These are phyloP conservation scores for Tragopan temminckii DNA, from an alignment of 2,797 vertebrate species.

Conservation along the genomic window DNA sequence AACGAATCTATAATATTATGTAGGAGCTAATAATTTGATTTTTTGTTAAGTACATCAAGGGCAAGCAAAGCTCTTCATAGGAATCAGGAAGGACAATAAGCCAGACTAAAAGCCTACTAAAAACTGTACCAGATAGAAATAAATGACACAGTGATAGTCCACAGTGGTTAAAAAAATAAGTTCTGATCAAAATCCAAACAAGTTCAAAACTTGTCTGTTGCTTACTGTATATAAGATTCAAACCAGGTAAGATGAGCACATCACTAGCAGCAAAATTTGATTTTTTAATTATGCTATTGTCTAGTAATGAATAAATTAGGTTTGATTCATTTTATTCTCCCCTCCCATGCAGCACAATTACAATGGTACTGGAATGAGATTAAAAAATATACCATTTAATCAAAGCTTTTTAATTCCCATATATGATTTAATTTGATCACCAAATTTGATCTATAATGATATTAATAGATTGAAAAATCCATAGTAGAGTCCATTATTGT, in stretches of 20 bases:
- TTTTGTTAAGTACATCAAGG: not conserved
- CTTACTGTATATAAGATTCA: not conserved
- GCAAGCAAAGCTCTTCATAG: not conserved
- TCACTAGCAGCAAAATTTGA: not conserved
- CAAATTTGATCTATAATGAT: constrained; percentile 66
- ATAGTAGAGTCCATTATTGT: constrained; percentile 70
- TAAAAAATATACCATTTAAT: constrained; percentile 59
- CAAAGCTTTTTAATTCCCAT: constrained; percentile 58
- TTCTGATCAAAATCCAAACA: not conserved
- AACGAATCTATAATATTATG: not conserved
- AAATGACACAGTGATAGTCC: not conserved
- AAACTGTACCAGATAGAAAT: not conserved
- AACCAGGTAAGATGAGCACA: not conserved
- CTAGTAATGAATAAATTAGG: constrained; percentile 57
- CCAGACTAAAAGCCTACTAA: constrained; percentile 23
- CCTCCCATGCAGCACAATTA: constrained; percentile 56
- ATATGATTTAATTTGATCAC: constrained; percentile 55
- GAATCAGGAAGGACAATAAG: constrained; percentile 1
- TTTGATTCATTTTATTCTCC: constrained; percentile 67
- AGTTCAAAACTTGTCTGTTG: not conserved
- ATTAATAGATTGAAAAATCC: constrained; percentile 68
- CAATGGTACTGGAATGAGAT: constrained; percentile 46
- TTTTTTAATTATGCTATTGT: constrained; percentile 53
- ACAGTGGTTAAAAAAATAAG: not conserved
- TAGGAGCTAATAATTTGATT: not conserved